Evolutionary conservation across 2,888 invertebrate genomes (phyloP), one percentile per base, ranked within the genome.

Genomic region (Brachylomia viminalis): DNA sequence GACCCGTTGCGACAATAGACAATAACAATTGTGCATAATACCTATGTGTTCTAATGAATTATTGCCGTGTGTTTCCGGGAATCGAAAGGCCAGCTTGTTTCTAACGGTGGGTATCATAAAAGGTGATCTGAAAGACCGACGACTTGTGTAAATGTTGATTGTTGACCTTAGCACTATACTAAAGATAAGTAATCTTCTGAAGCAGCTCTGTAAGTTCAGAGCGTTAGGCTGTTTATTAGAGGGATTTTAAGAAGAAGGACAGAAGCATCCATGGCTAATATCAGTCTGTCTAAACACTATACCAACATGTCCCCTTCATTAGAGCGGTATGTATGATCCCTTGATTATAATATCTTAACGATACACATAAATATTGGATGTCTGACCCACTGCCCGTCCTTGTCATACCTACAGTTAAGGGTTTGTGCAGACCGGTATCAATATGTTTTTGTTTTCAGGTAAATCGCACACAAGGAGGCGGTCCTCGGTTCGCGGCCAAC

Each of bases 391-490:
- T 76, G 30, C n/a, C 82, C 47, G 69, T 77, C 65, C 54, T 69
- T 62, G 47, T 69, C 27, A 45, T 72, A 79, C 52, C 71, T 47
- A 52, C 61, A 59, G 38, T 59, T 52, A 56, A 64, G 65, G 77
- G 56, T 65, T 84, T n/a, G 45, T 65, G 58, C 72, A 76, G 62
- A 75, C 71, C 75, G 64, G 70, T 81, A 83, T 72, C 61, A 84
- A 83, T 74, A 84, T 76, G 52, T 79, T 85, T 77, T 88, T 91
- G 72, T 87, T 93, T 91, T 77, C 95, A 95, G 97, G 96, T 87
- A 97, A 97, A 94, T 97, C 97, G 72, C 97, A 97, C 88, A 97
- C 97, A 42, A 95, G 97, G 77, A 97, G 98, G 56, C 97, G 98
- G 71, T 97, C 98, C 11, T 96, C 97, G 20, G 96, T 96, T 52